These are phyloP conservation scores for Megalopta genalis DNA, from an alignment of 1,140 invertebrate genomes.

Conservation along the genomic window DNA sequence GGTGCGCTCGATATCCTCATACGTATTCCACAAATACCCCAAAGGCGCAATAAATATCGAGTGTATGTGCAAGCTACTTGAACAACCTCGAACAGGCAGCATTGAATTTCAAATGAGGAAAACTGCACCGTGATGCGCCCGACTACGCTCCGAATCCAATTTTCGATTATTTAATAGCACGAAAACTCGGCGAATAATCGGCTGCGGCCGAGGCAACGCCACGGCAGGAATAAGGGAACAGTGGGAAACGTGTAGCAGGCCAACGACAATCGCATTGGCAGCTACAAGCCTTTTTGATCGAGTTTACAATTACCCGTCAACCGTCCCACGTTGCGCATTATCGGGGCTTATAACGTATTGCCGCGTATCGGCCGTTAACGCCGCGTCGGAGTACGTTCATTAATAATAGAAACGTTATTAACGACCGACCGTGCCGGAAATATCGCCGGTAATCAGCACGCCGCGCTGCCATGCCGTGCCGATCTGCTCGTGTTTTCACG, in stretches of 20 bases:
- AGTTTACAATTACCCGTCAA: constrained; percentile 62
- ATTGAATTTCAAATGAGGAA: constrained; percentile 35
- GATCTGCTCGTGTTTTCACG: constrained; percentile 31
- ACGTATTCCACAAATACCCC: constrained; percentile 1
- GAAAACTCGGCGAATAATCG: constrained; percentile 37
- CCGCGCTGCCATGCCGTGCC: background rate
- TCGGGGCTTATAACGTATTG: constrained; percentile 49
- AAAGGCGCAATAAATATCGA: constrained; percentile 30
- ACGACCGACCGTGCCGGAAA: constrained; percentile 52
- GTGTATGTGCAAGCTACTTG: background rate
- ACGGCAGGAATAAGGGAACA: constrained; percentile 8
- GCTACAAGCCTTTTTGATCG: constrained; percentile 54
- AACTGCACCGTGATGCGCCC: background rate
- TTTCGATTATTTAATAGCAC: constrained; percentile 26
- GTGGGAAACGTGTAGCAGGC: background rate
- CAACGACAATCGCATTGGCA: constrained; percentile 46
- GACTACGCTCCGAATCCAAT: constrained; percentile 13
- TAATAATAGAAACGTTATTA: constrained; percentile 67
- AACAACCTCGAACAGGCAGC: constrained; percentile 14
- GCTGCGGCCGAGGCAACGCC: constrained; percentile 10
- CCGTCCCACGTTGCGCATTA: constrained; percentile 52
- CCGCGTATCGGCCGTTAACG: constrained; percentile 51
- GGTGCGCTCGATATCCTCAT: background rate
- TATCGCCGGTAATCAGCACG: constrained; percentile 54
- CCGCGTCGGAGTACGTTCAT: constrained; percentile 56